Evolutionary conservation across 1,140 invertebrate genomes (phyloP).

Genomic region (Nasonia longicornis): DNA sequence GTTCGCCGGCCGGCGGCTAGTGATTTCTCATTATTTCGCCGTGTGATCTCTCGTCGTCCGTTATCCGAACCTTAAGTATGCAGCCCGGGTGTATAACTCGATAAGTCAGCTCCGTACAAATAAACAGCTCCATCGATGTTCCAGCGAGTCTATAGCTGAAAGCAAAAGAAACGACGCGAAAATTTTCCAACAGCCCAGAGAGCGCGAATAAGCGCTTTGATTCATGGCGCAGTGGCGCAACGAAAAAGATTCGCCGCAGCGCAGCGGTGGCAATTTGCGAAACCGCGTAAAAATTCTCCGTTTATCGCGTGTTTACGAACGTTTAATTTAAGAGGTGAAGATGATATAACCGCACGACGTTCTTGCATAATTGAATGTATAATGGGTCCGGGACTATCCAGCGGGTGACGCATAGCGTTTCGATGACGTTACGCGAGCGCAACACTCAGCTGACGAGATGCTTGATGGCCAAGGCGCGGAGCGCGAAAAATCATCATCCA

Average conservation of each 20-base stretch:
- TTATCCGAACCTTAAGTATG: too few relatives aligned
- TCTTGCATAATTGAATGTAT: constrained; percentile 11
- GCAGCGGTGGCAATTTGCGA: constrained; percentile 2
- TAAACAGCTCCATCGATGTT: too few relatives aligned
- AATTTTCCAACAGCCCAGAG: too few relatives aligned
- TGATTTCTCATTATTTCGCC: too few relatives aligned
- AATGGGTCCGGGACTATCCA: neutral
- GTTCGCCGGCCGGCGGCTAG: too few relatives aligned
- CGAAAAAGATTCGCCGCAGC: neutral
- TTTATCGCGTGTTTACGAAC: constrained; percentile 11
- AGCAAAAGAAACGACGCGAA: neutral
- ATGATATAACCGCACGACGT: constrained; percentile 2
- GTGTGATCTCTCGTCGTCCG: too few relatives aligned
- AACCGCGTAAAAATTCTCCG: neutral
- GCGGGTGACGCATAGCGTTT: neutral
- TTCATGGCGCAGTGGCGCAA: neutral
- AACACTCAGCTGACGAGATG: too few relatives aligned
- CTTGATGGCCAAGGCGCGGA: too few relatives aligned
- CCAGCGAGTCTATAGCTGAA: neutral
- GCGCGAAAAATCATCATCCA: neutral
- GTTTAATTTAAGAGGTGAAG: constrained; percentile 16
- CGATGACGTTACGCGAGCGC: neutral
- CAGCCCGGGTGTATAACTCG: too few relatives aligned
- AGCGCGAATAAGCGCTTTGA: neutral
- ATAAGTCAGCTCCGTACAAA: too few relatives aligned